Evolutionary conservation across 2,888 invertebrate genomes (phyloP).

Genomic region (Noctua janthe): DNA sequence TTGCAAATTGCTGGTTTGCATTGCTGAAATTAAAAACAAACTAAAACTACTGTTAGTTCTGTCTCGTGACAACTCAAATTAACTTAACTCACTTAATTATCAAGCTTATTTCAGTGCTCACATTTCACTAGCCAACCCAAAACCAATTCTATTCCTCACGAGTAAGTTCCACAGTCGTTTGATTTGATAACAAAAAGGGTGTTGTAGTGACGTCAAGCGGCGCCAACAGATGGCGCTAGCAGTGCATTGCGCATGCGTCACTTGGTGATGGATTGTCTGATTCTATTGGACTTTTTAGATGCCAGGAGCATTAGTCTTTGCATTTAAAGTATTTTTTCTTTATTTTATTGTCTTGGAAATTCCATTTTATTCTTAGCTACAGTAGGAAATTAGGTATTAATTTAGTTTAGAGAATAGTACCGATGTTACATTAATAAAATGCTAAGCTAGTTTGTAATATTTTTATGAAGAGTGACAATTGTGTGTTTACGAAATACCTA

Average conservation of each 20-base stretch:
- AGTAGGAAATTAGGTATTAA: background rate
- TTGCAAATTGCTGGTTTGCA: background rate
- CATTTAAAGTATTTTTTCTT: slow-evolving; percentile 4
- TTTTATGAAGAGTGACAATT: background rate
- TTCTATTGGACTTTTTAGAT: slow-evolving; percentile 74
- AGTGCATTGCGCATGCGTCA: slow-evolving; percentile 72
- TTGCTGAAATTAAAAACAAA: background rate
- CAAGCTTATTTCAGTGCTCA: slow-evolving; percentile 16
- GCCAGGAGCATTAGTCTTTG: slow-evolving; percentile 23
- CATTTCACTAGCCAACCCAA: background rate
- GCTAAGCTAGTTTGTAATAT: background rate
- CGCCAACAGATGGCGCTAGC: slow-evolving; percentile 80
- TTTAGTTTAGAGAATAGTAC: background rate
- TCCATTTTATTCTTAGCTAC: background rate
- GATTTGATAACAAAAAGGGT: background rate
- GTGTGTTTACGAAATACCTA: background rate
- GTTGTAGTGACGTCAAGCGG: slow-evolving; percentile 71
- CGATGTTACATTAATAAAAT: no score
- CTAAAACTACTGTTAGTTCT: slow-evolving; percentile 35
- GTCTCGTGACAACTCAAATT: background rate
- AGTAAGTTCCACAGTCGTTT: slow-evolving; percentile 3
- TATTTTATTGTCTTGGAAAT: background rate
- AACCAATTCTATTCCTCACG: background rate
- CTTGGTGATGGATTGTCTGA: slow-evolving; percentile 71
- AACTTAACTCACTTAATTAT: slow-evolving; percentile 38